A percentile compares a stretch with the other conserved stretches of the same genome.
Evolutionary conservation across 2,888 invertebrate species (phyloP).

Genomic region (Scaeva pyrastri): DNA sequence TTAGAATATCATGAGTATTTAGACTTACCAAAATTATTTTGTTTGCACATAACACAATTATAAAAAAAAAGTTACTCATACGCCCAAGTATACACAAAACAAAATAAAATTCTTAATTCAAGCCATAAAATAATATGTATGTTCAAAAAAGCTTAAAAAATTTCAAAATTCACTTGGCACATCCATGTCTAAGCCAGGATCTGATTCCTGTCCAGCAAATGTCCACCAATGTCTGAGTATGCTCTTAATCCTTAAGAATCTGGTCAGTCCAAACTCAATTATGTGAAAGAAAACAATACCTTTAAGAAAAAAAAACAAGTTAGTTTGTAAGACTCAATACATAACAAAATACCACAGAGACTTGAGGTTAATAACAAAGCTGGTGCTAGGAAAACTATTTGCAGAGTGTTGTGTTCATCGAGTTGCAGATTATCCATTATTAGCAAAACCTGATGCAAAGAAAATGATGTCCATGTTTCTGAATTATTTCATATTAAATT

Average conservation of each 20-base stretch:
- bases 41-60: no score
- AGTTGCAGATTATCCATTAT: slow-evolving; percentile 81
- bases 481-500: not conserved
- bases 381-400: slow-evolving; percentile 79
- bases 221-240: slow-evolving; percentile 83
- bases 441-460: slow-evolving; percentile 78
- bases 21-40: no score
- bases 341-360: slow-evolving; percentile 15
- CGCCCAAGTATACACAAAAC: not conserved
- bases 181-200: slow-evolving; percentile 78
- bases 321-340: not conserved
- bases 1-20: no score
- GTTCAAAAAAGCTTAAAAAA: slow-evolving; percentile 76
- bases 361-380: slow-evolving; percentile 80
- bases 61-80: not conserved
- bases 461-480: not conserved
- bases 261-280: slow-evolving; percentile 81
- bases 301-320: slow-evolving; percentile 48
- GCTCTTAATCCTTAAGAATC: slow-evolving; percentile 80
- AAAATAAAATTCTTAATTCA: not conserved
- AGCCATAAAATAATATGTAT: not conserved
- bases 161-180: slow-evolving; percentile 79
- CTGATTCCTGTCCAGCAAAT: slow-evolving; percentile 81
- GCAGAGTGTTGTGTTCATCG: slow-evolving; percentile 78
- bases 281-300: slow-evolving; percentile 81